These are phyloP conservation scores for Protonibea diacanthus DNA, from an alignment of 2,797 vertebrate genomes.

Conservation along the genomic window DNA sequence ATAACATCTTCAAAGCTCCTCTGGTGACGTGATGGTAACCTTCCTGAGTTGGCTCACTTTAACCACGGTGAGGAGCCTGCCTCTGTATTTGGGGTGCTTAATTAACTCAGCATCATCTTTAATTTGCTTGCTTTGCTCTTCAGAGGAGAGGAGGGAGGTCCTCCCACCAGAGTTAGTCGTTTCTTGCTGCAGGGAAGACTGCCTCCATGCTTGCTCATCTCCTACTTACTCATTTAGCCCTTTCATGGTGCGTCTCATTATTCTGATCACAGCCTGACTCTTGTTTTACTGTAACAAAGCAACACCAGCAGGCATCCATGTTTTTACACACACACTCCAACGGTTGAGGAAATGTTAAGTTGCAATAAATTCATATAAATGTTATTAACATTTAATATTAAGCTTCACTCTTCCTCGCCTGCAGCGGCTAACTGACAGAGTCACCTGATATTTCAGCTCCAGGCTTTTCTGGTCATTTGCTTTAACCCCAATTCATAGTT, in stretches of 20 bases:
- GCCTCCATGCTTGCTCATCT: conserved; percentile 42
- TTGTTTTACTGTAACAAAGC: conserved; percentile 43
- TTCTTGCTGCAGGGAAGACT: conserved; percentile 56
- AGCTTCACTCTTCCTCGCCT: conserved; percentile 19
- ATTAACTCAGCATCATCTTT: conserved; percentile 67
- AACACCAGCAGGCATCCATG: conserved; percentile 47
- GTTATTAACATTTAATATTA: conserved; percentile 4
- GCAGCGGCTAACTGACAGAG: conserved; percentile 32
- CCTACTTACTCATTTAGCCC: conserved; percentile 52
- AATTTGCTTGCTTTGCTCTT: conserved; percentile 54
- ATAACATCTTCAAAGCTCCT: background rate
- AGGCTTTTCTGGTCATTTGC: conserved; percentile 59
- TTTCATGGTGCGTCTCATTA: conserved; percentile 53
- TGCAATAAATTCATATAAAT: conserved; percentile 30
- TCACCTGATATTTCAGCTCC: conserved; percentile 62
- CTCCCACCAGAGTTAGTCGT: conserved; percentile 1
- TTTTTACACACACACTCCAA: conserved; percentile 22
- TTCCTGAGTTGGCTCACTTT: conserved; percentile 16
- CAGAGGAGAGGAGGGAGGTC: conserved; percentile 21
- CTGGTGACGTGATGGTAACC: background rate
- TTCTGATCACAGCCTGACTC: conserved; percentile 53
- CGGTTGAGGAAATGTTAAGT: conserved; percentile 11
- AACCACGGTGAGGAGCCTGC: conserved; percentile 49
- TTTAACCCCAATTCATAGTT: conserved; percentile 56
- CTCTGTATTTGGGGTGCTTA: conserved; percentile 47